phyloP scores from a whole-genome alignment of 2,113 vertebrate species.

The Herpetotheres cachinnans region DNA sequence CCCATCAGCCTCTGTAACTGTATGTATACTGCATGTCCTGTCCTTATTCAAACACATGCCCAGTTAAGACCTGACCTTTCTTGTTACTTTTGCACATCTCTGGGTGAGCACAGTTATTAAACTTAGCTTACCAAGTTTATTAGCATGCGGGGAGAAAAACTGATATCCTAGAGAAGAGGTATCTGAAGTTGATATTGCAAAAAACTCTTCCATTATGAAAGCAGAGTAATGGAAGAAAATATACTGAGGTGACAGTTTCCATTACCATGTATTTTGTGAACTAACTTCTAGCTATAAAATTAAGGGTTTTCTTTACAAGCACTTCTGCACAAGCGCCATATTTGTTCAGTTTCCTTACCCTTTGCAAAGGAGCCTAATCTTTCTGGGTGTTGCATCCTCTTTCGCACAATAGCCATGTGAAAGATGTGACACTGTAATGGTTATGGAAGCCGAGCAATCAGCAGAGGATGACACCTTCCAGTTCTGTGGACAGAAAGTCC shows the following conservation, averaged over 20 bases:
- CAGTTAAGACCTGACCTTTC: neutral
- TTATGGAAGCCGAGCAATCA: neutral
- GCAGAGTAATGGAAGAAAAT: neutral
- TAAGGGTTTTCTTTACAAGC: neutral
- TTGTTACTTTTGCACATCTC: neutral
- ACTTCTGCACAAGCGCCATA: neutral
- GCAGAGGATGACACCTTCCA: neutral
- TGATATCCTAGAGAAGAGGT: neutral
- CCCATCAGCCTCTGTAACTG: neutral
- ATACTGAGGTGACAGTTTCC: neutral
- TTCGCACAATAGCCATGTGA: neutral
- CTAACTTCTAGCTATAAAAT: neutral
- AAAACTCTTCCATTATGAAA: neutral
- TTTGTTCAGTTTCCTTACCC: neutral
- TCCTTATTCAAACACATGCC: neutral
- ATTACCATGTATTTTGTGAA: neutral
- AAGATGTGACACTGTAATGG: neutral
- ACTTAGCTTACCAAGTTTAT: neutral
- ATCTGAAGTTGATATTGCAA: neutral
- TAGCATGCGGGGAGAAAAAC: neutral
- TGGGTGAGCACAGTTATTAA: neutral
- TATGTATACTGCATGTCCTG: rapidly evolving
- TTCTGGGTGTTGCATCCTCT: neutral
- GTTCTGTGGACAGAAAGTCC: neutral
- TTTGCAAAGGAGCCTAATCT: neutral